phyloP scores from a whole-genome alignment of 2,797 vertebrate genomes.

The Falco rusticolus region DNA sequence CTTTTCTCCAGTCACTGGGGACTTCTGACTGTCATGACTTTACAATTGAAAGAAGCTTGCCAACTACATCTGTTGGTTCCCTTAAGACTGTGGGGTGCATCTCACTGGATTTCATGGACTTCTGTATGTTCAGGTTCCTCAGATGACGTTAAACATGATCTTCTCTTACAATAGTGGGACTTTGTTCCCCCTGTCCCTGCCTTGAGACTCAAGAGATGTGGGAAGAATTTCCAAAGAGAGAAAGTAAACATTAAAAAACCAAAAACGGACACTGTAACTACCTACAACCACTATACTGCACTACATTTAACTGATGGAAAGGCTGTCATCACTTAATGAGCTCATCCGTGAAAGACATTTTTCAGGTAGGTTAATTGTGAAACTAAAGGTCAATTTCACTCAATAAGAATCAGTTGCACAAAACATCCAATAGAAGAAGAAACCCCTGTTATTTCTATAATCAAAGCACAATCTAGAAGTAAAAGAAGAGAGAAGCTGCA shows the following conservation, averaged over 20 bases:
- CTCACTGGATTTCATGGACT: not conserved
- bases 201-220: not conserved
- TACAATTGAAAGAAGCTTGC: rapidly evolving
- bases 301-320: not conserved
- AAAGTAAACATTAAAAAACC: not conserved
- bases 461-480: not conserved
- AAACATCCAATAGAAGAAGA: not conserved
- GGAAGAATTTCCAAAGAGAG: not conserved
- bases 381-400: not conserved
- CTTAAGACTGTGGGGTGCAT: not conserved
- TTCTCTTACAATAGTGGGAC: not conserved
- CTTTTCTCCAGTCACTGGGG: not conserved
- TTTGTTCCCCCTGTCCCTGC: not conserved
- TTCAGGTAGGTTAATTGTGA: not conserved
- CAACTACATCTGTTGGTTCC: not conserved
- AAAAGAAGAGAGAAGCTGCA: not conserved
- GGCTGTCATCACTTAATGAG: not conserved
- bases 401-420: not conserved
- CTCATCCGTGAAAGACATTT: not conserved
- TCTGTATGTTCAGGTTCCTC: too few relatives aligned
- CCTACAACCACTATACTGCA: not conserved
- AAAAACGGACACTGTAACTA: not conserved
- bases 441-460: not conserved
- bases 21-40: not conserved
- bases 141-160: not conserved